Evolutionary conservation across 2,113 vertebrate genomes (phyloP).

Genomic region (Charadrius vociferus): DNA sequence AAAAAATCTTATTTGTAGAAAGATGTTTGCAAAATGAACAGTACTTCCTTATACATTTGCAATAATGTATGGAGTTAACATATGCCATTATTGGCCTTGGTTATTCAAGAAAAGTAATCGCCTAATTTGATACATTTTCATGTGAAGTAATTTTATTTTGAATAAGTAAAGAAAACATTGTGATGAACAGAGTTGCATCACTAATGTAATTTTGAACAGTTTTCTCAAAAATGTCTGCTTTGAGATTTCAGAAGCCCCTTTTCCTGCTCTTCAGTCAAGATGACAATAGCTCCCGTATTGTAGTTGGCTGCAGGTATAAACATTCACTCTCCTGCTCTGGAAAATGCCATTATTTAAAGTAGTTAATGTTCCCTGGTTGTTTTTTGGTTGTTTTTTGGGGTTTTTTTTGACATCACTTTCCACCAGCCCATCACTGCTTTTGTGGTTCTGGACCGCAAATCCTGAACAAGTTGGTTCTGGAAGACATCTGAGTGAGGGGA

Average conservation of each 20-base stretch:
- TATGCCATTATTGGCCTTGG: neutral
- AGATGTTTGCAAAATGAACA: neutral
- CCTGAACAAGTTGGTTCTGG: neutral
- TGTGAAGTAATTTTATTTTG: neutral
- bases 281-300: neutral
- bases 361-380: neutral
- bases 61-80: neutral
- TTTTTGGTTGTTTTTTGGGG: rapidly evolving
- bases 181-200: neutral
- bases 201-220: neutral
- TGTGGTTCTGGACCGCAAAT: neutral
- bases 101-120: neutral
- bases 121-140: neutral
- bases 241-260: neutral
- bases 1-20: neutral
- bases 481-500: neutral
- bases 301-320: neutral
- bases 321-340: neutral
- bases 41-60: neutral
- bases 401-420: neutral
- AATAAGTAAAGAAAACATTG: neutral
- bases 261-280: neutral
- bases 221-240: neutral
- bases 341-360: neutral
- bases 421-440: neutral